A percentile compares a stretch with the other conserved stretches of the same genome.
Conservation (phyloP, 2,888 invertebrate species). For the Latheticus oryzae region DNA sequence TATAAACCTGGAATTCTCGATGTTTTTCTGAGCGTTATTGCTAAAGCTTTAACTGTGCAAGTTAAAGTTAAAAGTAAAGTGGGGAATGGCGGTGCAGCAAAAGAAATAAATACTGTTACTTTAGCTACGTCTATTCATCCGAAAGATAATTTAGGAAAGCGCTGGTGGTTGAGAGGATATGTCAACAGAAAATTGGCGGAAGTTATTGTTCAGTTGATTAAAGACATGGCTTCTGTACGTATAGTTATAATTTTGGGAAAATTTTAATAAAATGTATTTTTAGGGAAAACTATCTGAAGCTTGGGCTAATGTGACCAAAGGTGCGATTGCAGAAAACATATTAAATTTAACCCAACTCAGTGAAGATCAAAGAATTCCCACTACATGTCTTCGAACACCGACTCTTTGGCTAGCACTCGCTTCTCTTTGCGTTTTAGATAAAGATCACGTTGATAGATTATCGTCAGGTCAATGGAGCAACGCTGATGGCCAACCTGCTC, state of each 20-base stretch:
- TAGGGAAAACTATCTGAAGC: constrained; percentile 87
- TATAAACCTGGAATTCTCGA: constrained; percentile 82
- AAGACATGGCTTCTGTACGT: constrained; percentile 91
- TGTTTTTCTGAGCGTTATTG: constrained; percentile 89
- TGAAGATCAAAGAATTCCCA: constrained; percentile 80
- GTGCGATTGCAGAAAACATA: constrained; percentile 88
- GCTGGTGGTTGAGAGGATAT: constrained; percentile 90
- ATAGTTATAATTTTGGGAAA: no score
- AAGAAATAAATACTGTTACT: constrained; percentile 70
- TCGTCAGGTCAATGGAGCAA: constrained; percentile 85
- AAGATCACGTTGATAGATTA: constrained; percentile 86
- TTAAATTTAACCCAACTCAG: constrained; percentile 83
- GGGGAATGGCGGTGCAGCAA: constrained; percentile 63
- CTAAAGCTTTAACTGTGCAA: constrained; percentile 91
- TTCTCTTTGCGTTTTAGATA: constrained; percentile 91
- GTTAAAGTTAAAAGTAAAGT: constrained; percentile 82
- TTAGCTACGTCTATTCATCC: constrained; percentile 72
- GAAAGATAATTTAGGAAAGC: constrained; percentile 68
- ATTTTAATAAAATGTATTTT: no score
- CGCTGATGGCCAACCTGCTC: constrained; percentile 69
- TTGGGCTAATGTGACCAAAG: constrained; percentile 90
- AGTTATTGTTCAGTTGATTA: constrained; percentile 86
- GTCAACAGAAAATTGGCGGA: constrained; percentile 88
- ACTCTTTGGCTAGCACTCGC: constrained; percentile 93
- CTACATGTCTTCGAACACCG: constrained; percentile 83